phyloP scores from a whole-genome alignment of 2,888 invertebrate genomes.

The Nemapogon koenigi region DNA sequence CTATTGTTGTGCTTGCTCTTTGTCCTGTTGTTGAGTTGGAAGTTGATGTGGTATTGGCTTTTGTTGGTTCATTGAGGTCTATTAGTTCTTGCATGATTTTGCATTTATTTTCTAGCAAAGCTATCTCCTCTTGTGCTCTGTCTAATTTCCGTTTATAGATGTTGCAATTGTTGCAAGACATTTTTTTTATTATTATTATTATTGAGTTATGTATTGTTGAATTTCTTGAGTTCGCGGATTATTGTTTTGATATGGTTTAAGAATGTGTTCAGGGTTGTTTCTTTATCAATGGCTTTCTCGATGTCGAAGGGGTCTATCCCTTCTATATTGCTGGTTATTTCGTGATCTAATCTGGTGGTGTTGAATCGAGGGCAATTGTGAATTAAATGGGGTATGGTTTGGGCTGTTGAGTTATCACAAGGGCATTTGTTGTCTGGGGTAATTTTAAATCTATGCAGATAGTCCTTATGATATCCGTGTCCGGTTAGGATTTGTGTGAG shows the following conservation, averaged over 20 bases:
- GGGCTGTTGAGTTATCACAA: constrained; percentile 7
- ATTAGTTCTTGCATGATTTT: no score
- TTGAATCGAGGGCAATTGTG: constrained; percentile 8
- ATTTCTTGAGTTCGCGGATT: not conserved
- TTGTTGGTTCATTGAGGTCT: no score
- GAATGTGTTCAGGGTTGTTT: not conserved
- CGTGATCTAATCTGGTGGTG: not conserved
- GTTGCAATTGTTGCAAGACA: no score
- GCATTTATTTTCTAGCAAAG: no score
- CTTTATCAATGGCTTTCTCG: not conserved
- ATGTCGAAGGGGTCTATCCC: not conserved
- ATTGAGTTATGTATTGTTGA: not conserved
- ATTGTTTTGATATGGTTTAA: not conserved
- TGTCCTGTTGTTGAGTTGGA: no score
- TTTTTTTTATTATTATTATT: no score
- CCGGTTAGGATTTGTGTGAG: constrained; percentile 11
- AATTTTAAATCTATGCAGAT: constrained; percentile 12
- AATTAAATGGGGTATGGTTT: constrained; percentile 10
- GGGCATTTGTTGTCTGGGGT: constrained; percentile 9
- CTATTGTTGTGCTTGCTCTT: no score
- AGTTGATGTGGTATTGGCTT: no score
- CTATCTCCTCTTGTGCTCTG: no score
- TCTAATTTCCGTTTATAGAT: no score
- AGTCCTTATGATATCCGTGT: constrained; percentile 13
- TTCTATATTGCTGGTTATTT: not conserved